Evolutionary conservation across 1,140 invertebrate species (phyloP).

Genomic region (Zeugodacus cucurbitae): DNA sequence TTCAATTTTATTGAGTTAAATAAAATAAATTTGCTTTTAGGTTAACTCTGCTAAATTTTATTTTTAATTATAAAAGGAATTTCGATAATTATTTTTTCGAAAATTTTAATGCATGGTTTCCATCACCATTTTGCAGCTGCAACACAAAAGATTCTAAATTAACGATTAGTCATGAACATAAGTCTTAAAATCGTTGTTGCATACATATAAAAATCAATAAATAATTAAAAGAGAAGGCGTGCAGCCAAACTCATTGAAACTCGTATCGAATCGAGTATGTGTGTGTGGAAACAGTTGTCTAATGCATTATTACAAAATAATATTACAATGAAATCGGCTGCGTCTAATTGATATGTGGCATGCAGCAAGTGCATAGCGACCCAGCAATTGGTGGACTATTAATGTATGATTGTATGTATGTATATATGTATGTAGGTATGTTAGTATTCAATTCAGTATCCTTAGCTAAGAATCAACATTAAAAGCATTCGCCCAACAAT

Average conservation of each 20-base stretch:
- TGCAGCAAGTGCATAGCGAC: neutral
- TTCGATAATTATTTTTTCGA: too few species aligned
- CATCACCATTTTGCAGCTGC: neutral
- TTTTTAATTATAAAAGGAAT: too few species aligned
- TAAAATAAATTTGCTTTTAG: too few species aligned
- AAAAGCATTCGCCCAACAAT: neutral
- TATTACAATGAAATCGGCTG: neutral
- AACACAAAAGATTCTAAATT: neutral
- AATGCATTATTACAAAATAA: conserved; percentile 18
- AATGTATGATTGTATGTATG: neutral
- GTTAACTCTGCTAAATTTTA: too few species aligned
- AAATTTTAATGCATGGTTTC: too few species aligned
- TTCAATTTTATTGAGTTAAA: too few species aligned
- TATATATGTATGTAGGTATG: neutral
- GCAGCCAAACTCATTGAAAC: neutral
- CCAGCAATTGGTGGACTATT: neutral
- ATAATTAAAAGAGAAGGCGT: neutral
- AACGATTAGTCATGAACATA: neutral
- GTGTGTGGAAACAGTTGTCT: neutral
- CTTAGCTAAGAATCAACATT: neutral
- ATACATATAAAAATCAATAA: neutral
- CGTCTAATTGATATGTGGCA: neutral
- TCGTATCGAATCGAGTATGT: neutral
- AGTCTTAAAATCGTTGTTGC: neutral
- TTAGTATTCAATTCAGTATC: neutral